phyloP scores from a whole-genome alignment of 2,888 invertebrate species.

The Melipona bicolor region DNA sequence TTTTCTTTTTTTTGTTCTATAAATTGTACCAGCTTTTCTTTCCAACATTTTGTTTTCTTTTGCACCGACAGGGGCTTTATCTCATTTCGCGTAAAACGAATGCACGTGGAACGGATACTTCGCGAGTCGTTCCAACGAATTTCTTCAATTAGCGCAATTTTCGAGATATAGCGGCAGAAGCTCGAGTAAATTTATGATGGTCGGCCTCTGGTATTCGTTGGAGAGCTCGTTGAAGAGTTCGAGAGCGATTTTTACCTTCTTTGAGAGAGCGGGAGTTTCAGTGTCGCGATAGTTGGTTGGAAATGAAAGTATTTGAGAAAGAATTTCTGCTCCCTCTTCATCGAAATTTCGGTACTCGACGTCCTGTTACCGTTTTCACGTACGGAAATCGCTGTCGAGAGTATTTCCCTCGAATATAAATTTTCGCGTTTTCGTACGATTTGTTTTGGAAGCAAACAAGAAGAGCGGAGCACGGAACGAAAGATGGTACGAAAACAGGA shows the following conservation, averaged over 20 bases:
- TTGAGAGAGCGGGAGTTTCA: neutral
- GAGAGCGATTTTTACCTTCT: neutral
- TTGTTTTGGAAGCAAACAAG: constrained; percentile 5
- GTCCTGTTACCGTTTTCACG: neutral
- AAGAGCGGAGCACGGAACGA: neutral
- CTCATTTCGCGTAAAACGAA: no score
- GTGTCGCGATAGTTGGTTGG: neutral
- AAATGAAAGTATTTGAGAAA: neutral
- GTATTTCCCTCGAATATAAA: neutral
- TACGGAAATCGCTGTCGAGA: neutral
- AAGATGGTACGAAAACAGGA: neutral
- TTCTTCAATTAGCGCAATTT: neutral
- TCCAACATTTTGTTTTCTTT: no score
- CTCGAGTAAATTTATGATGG: neutral
- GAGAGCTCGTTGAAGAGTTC: neutral
- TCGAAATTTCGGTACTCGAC: neutral
- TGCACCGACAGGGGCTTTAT: no score
- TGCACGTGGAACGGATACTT: no score
- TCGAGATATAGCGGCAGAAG: neutral
- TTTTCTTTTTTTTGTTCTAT: no score
- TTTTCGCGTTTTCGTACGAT: neutral
- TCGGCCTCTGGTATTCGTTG: neutral
- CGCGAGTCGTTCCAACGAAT: neutral
- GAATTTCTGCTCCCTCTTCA: neutral
- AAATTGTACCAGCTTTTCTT: no score